phyloP scores from a whole-genome alignment of 1,140 invertebrate genomes.

The Caenorhabditis tropicalis region DNA sequence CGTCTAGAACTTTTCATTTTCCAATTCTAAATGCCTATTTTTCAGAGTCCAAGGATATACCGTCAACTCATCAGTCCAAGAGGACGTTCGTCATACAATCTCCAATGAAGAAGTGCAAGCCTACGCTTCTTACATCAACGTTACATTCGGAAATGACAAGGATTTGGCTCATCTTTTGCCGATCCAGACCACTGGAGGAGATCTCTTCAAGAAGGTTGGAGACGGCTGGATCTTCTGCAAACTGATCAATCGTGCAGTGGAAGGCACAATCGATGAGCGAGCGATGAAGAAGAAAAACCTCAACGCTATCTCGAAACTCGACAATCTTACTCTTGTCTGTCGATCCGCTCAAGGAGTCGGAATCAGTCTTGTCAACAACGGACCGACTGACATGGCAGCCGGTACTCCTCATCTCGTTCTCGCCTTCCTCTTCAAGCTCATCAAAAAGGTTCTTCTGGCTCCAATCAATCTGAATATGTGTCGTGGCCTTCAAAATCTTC shows the following conservation, averaged over 20 bases:
- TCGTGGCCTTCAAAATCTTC: slow-evolving; percentile 87
- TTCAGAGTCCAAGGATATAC: too few relatives aligned
- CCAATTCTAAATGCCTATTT: too few relatives aligned
- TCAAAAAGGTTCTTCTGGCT: slow-evolving; percentile 94
- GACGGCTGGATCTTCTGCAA: slow-evolving; percentile 91
- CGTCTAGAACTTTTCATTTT: too few relatives aligned
- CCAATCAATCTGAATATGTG: slow-evolving; percentile 96
- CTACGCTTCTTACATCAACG: slow-evolving; percentile 97
- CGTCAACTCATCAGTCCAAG: slow-evolving; percentile 92
- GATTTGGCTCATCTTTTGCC: slow-evolving; percentile 89
- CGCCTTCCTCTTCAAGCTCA: slow-evolving; percentile 97
- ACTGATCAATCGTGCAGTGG: slow-evolving; percentile 97
- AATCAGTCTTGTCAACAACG: slow-evolving; percentile 99
- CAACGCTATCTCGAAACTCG: slow-evolving; percentile 90
- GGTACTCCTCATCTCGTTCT: slow-evolving; percentile 93
- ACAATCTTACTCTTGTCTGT: slow-evolving; percentile 92
- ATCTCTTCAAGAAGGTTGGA: slow-evolving; percentile 89
- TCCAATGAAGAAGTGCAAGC: slow-evolving; percentile 83
- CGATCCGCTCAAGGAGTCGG: slow-evolving; percentile 91
- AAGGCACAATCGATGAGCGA: slow-evolving; percentile 96
- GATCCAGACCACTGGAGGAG: slow-evolving; percentile 86
- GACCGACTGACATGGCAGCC: slow-evolving; percentile 90
- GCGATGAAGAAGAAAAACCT: slow-evolving; percentile 93
- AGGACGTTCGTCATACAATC: slow-evolving; percentile 74
- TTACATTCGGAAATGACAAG: slow-evolving; percentile 84